These are phyloP conservation scores for Cosmia pyralina DNA, from an alignment of 2,888 invertebrate genomes.

Conservation along the genomic window DNA sequence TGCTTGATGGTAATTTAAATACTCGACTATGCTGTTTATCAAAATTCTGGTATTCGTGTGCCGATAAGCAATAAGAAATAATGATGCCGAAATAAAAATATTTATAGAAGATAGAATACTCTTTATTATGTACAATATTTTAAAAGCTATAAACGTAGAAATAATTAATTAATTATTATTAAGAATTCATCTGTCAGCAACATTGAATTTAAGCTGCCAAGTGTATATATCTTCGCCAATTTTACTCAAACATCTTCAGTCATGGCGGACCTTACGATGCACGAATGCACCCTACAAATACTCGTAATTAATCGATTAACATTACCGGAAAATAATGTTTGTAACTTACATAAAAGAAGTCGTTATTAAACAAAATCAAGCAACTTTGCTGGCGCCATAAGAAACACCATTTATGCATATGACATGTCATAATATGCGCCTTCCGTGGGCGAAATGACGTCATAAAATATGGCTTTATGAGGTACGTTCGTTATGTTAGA, in stretches of 20 bases:
- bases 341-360: neutral
- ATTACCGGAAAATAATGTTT: neutral
- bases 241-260: neutral
- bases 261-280: neutral
- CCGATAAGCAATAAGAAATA: neutral
- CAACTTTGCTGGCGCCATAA: constrained; percentile 20
- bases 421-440: constrained; percentile 34
- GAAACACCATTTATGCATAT: constrained; percentile 34
- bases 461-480: constrained; percentile 37
- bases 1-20: neutral
- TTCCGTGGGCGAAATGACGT: constrained; percentile 20
- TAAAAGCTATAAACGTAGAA: too few species aligned
- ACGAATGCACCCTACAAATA: neutral
- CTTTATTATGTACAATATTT: too few species aligned
- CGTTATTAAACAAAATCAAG: constrained; percentile 5
- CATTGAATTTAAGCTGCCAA: neutral
- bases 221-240: neutral
- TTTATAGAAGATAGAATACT: too few species aligned
- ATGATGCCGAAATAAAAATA: neutral
- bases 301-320: neutral
- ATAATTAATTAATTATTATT: too few species aligned
- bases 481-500: constrained; percentile 12
- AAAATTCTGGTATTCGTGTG: neutral
- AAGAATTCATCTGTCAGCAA: neutral
- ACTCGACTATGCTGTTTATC: neutral